Base-by-base conservation (phyloP, 37 sponge, comb jelly and placozoan species). In the Agelas oroides region DNA sequence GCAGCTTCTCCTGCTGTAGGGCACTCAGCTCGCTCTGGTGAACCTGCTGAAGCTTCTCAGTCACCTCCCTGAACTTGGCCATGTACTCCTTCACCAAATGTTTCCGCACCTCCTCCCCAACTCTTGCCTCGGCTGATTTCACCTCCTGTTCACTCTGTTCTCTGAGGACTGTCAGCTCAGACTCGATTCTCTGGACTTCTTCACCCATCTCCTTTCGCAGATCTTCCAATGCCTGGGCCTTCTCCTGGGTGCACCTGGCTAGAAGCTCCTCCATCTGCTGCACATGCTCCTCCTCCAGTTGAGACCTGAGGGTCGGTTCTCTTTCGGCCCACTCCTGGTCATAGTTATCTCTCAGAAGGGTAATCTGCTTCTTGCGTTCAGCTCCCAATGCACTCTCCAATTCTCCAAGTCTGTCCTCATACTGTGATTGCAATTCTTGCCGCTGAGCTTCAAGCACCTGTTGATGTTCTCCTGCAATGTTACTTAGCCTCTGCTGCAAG, bases 11-110 rank as follows among this genome's bases (percentile, higher is more conserved):
- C 34, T 72, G 71, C 40, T 36, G 20, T 1, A 69, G 58, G 28
- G 69, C 69, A 32, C 13, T 33, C 13, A 86, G n/a, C 67, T 86
- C 80, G 25, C 73, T 60, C 54, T 79, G 63, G 23, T 86, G 78
- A 0, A 73, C 61, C 52, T 77, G 65, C 65, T 71, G 74, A 33
- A 86, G 72, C 63, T 86, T 77, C 19, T 86, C 73, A 0, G 78
- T 86, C 71, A 86, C 25, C 20, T 68, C 57, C 63, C 70, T 77
- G 65, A 78, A 71, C 86, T 86, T 86, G 30, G 55, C 64, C 64
- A 77, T 77, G 62, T 86, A 72, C 33, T 86, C 70, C 25, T 75
- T 34, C 16, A 67, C 57, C 23, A 75, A 68, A 11, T 75, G 32
- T 30, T 62, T 35, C 12, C 58, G 64, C 14, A 17, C 32, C 17